Percentiles rank a stretch among this genome's conserved stretches.
phyloP scores from a whole-genome alignment of 2,113 vertebrate genomes.

The Brachyhypopomus occidentalis region DNA sequence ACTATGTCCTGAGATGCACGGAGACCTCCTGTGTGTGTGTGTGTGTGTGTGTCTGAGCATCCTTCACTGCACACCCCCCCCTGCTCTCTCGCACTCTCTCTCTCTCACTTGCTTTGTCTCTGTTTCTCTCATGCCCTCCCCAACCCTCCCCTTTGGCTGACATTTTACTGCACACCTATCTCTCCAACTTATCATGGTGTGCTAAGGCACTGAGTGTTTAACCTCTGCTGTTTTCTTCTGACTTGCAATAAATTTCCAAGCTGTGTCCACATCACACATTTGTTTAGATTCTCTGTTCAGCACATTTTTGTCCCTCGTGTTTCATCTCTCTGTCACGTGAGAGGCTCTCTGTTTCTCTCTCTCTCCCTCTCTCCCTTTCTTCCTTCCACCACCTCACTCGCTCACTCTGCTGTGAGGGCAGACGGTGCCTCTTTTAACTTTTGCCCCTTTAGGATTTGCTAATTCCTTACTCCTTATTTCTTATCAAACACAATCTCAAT shows the following conservation, averaged over 20 bases:
- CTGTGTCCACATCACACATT: background rate
- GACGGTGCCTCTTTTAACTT: background rate
- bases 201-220: slow-evolving; percentile 37
- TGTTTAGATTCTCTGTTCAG: background rate
- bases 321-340: slow-evolving; percentile 6
- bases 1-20: slow-evolving; percentile 16
- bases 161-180: slow-evolving; percentile 27
- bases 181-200: slow-evolving; percentile 18
- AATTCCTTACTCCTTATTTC: slow-evolving; percentile 14
- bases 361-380: background rate
- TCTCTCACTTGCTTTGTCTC: slow-evolving; percentile 10
- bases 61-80: slow-evolving; percentile 45
- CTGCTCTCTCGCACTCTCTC: background rate
- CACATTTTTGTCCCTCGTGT: slow-evolving; percentile 14
- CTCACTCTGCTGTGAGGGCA: background rate
- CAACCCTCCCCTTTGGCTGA: slow-evolving; percentile 27
- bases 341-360: background rate
- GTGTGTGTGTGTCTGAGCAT: slow-evolving; percentile 27
- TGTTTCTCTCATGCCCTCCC: slow-evolving; percentile 5
- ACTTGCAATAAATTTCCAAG: background rate
- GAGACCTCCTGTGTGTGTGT: slow-evolving; percentile 34
- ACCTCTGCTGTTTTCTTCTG: slow-evolving; percentile 20
- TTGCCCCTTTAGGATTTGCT: slow-evolving; percentile 16
- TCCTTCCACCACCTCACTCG: no score
- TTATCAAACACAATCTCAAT: background rate